Percentiles rank a stretch among this genome's conserved stretches.
Conservation (phyloP, 30 jellyfish, hydroid and myxozoan species). For the Chrysaora quinquecirrha region DNA sequence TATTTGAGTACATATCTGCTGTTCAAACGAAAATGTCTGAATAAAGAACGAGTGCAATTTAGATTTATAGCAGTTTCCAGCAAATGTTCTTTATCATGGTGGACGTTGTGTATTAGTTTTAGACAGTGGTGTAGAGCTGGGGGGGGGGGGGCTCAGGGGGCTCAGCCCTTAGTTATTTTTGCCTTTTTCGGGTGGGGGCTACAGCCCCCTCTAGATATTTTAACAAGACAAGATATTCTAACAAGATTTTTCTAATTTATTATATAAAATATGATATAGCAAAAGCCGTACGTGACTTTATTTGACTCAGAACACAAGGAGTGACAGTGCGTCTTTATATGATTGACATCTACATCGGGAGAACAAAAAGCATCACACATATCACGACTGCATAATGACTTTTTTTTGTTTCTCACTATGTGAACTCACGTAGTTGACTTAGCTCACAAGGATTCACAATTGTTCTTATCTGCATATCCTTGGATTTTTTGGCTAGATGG, state of each 20-base stretch:
- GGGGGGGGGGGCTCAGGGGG: not conserved
- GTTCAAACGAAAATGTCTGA: too few species aligned
- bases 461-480: conserved; percentile 9
- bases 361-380: not conserved
- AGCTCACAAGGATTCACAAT: conserved; percentile 43
- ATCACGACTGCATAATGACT: not conserved
- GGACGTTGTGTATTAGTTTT: too few species aligned
- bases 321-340: not conserved
- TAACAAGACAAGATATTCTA: too few species aligned
- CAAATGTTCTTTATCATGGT: not conserved
- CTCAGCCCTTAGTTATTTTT: not conserved
- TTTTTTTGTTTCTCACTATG: not conserved
- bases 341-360: not conserved
- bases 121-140: conserved; percentile 2
- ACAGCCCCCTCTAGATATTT: not conserved
- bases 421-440: not conserved
- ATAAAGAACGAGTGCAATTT: too few species aligned
- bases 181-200: not conserved
- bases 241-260: too few species aligned
- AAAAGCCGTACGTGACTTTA: not conserved
- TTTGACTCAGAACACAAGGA: not conserved
- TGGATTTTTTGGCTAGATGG: conserved; percentile 9
- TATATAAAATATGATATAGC: not conserved
- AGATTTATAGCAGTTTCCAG: too few species aligned
- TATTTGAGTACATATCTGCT: too few species aligned